Evolutionary conservation across 2,888 invertebrate species (phyloP).

Genomic region (Sphaeridia pumilis): DNA sequence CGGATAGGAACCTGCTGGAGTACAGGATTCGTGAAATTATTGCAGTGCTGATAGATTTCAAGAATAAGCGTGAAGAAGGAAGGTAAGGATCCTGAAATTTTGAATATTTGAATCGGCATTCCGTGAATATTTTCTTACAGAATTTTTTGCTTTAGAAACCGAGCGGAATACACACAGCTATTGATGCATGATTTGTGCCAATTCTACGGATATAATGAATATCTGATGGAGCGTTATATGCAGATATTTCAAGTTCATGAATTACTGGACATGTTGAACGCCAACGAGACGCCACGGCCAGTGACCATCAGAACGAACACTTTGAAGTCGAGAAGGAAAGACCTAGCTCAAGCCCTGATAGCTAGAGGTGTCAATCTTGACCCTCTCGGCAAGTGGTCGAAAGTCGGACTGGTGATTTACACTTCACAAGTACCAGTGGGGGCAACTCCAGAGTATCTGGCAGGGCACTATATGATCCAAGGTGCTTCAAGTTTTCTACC

Average conservation of each 20-base stretch:
- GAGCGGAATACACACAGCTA: slow-evolving; percentile 69
- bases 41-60: slow-evolving; percentile 68
- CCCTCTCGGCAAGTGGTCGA: slow-evolving; percentile 97
- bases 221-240: slow-evolving; percentile 82
- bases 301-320: slow-evolving; percentile 93
- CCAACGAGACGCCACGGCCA: slow-evolving; percentile 88
- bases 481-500: slow-evolving; percentile 95
- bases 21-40: slow-evolving; percentile 76
- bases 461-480: slow-evolving; percentile 86
- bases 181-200: slow-evolving; percentile 73
- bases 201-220: slow-evolving; percentile 95
- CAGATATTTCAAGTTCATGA: slow-evolving; percentile 76
- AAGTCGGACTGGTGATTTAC: slow-evolving; percentile 92
- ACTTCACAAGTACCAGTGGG: slow-evolving; percentile 93
- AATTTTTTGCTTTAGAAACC: slow-evolving; percentile 48
- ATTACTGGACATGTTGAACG: slow-evolving; percentile 86
- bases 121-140: slow-evolving; percentile 42
- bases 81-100: no score
- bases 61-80: slow-evolving; percentile 42
- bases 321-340: slow-evolving; percentile 78
- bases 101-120: no score
- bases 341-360: slow-evolving; percentile 87
- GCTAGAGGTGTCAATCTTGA: slow-evolving; percentile 96
- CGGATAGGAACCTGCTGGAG: slow-evolving; percentile 69
- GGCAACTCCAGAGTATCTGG: slow-evolving; percentile 97